Evolutionary conservation across 2,797 vertebrate species (phyloP), one percentile per base, ranked within the genome.

Genomic region (Steatocranus sp.): DNA sequence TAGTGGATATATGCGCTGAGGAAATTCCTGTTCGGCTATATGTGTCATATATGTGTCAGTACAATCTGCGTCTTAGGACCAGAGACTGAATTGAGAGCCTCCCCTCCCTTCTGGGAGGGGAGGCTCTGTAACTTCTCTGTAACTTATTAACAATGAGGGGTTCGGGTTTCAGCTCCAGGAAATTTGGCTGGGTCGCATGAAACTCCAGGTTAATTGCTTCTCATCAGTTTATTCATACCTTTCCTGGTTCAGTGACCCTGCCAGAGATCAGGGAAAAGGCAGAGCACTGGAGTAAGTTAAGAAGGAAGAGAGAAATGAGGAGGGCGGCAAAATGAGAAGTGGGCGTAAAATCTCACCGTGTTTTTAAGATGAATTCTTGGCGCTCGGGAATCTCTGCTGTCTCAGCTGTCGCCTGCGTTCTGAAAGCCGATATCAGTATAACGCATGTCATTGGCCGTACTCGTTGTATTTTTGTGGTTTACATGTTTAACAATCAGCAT

Each of bases 81-180:
- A 75, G 73, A 85, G 85, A 81, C 80, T 89, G 79, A 85, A 75
- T 78, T 66, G 73, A 68, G 63, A 50, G 83, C 85, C 68, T 53
- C 49, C 32, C 56, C 81, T 86, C 74, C 63, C 79, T 83, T 38
- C 66, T 70, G 85, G 85, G 90, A n/a, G n/a, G n/a, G n/a, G n/a
- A n/a, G n/a, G n/a, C n/a, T n/a, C n/a, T n/a, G n/a, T n/a, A n/a
- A n/a, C n/a, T n/a, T n/a, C n/a, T n/a, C 89, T 90, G 87, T 93
- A 91, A 92, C 82, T 94, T 92, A 94, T 92, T 94, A 92, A 83
- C 48, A 11, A 77, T 77, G 27, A 88, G 81, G 77, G 82, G 91
- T 92, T 94, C 84, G 82, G 87, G 76, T 90, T 89, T 88, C 85
- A 50, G 79, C 73, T 88, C 73, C 2, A 9, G 82, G 68, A 82